Percentiles rank a stretch among this genome's conserved stretches.
Evolutionary conservation across 2,113 vertebrate genomes (phyloP).

Genomic region (Daboia siamensis): DNA sequence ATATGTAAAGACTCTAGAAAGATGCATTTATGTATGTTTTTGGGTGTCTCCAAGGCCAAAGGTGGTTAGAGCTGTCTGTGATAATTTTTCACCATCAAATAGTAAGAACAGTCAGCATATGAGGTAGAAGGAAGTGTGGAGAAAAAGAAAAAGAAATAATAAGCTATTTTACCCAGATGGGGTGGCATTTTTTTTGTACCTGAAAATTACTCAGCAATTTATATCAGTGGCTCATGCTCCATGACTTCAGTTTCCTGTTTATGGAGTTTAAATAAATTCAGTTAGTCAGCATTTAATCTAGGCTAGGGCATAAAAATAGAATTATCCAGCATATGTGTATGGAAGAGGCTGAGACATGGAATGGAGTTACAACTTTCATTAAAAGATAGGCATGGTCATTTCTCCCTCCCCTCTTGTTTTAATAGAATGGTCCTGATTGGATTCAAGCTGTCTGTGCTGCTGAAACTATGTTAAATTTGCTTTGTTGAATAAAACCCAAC

Average conservation of each 20-base stretch:
- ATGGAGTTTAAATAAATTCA: neutral
- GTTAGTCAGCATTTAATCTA: slow-evolving; percentile 10
- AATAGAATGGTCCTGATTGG: neutral
- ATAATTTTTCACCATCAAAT: slow-evolving; percentile 4
- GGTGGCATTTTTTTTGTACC: neutral
- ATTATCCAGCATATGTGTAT: neutral
- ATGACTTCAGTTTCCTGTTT: slow-evolving; percentile 13
- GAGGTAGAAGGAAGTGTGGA: neutral
- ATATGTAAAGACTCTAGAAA: neutral
- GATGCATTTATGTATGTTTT: neutral
- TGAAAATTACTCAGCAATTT: neutral
- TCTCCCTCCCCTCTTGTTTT: neutral
- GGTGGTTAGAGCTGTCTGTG: neutral
- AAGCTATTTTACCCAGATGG: neutral
- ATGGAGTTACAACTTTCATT: neutral
- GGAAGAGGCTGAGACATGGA: neutral
- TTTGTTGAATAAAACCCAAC: neutral
- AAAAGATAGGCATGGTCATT: neutral
- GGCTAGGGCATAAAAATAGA: neutral
- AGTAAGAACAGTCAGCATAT: neutral
- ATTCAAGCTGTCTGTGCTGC: neutral
- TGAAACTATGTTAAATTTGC: neutral
- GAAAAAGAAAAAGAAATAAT: neutral
- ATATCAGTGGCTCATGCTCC: neutral
- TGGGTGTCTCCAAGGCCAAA: neutral